Evolutionary conservation across 2,888 invertebrate genomes (phyloP), one percentile per base, ranked within the genome.

Genomic region (Hetaerina titia): DNA sequence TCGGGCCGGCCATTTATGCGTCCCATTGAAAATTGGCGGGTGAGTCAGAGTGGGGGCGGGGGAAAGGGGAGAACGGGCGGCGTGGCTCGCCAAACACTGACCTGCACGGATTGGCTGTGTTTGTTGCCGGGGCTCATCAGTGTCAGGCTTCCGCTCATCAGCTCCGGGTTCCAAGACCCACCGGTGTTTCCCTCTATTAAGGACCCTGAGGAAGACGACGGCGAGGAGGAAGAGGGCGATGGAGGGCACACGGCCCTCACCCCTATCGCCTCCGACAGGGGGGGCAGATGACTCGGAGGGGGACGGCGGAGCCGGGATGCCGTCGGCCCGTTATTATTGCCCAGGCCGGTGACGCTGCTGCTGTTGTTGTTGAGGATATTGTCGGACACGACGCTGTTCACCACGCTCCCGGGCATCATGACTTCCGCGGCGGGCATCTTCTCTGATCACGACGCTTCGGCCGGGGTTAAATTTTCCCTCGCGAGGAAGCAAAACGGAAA

Each of bases 61-160:
- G 13, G 81, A 22, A 13, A 9, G 81, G 13, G 31, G 69, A 69
- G 69, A 69, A n/a, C 69, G 69, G 69, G 69, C 69, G n/a, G 22
- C n/a, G n/a, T 69, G 69, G n/a, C 31, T 25, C 81, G 1, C 81
- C 45, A 31, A 22, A 17, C 22, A n/a, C 92, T 92, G 56, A 92
- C 92, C 94, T 95, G 94, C 9, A 98, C 97, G 95, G 97, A 97
- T 96, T 97, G 98, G 31, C 97, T 97, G 96, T 97, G 97, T 96
- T 97, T 97, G 95, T 97, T 97, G n/a, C 64, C 92, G 94, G 97
- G 97, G 2, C 97, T 97, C 74, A 97, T 96, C 89, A 98, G 96
- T 95, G 97, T 97, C 96, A 98, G 97, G 96, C 97, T 97, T n/a
- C 98, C 98, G 95, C 97, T 97, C 96, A 97, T 98, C 95, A 97